Evolutionary conservation across 2,888 invertebrate genomes (phyloP).

Genomic region (Meiosimyza platycephala): DNA sequence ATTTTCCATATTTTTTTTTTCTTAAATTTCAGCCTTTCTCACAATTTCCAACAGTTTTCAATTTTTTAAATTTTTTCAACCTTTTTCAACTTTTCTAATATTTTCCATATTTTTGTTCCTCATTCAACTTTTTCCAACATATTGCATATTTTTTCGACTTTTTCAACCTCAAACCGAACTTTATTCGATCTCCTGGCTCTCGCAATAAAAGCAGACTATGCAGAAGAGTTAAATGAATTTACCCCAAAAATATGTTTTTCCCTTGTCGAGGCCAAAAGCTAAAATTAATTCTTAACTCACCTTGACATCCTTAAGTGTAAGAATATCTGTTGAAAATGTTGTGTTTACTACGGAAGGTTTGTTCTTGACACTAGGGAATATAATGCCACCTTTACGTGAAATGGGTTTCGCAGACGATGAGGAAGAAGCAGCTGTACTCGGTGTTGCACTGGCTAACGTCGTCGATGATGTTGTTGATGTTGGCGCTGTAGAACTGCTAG

Average conservation of each 20-base stretch:
- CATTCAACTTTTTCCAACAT: too few species aligned
- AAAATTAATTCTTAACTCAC: slow-evolving; percentile 69
- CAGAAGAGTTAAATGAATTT: background rate
- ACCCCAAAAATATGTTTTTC: background rate
- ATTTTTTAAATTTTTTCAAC: too few species aligned
- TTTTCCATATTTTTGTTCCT: too few species aligned
- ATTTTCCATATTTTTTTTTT: too few species aligned
- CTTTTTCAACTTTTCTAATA: too few species aligned
- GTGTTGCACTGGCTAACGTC: slow-evolving; percentile 45
- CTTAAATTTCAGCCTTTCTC: too few species aligned
- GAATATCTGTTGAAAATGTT: slow-evolving; percentile 82
- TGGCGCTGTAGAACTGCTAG: slow-evolving; percentile 36
- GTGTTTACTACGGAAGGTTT: slow-evolving; percentile 89
- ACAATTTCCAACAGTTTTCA: too few species aligned
- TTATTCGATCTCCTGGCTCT: too few species aligned
- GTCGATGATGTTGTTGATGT: slow-evolving; percentile 46
- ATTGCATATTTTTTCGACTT: too few species aligned
- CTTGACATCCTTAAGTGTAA: slow-evolving; percentile 85
- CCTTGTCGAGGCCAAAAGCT: background rate
- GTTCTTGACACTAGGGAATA: slow-evolving; percentile 92
- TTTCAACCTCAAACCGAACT: too few species aligned
- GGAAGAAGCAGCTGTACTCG: slow-evolving; percentile 51
- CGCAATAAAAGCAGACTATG: too few species aligned
- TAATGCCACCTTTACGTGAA: slow-evolving; percentile 82
- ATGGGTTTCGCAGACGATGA: slow-evolving; percentile 63